phyloP scores from a whole-genome alignment of 2,888 invertebrate species.

The Amiota communis region DNA sequence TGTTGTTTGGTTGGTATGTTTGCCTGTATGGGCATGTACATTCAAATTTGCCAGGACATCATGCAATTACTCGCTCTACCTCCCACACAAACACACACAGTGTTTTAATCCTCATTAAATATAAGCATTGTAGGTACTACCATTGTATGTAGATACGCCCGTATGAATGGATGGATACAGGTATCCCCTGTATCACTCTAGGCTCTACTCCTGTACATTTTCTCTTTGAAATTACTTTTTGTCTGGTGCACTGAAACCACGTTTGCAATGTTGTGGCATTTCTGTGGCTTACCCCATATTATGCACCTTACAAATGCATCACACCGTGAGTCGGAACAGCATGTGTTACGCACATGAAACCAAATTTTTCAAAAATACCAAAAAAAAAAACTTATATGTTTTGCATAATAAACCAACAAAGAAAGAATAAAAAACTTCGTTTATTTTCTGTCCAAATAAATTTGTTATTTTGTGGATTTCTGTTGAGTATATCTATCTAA shows the following conservation, averaged over 20 bases:
- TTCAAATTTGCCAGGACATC: slow-evolving; percentile 11
- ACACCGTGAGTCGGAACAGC: neutral
- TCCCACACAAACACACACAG: neutral
- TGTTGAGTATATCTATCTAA: too few relatives aligned
- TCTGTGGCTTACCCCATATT: slow-evolving; percentile 51
- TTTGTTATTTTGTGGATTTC: too few relatives aligned
- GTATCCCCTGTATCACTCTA: neutral
- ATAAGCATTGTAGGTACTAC: neutral
- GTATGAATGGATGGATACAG: too few relatives aligned
- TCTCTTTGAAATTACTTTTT: slow-evolving; percentile 69
- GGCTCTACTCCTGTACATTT: slow-evolving; percentile 45
- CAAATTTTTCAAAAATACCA: neutral
- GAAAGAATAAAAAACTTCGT: too few relatives aligned
- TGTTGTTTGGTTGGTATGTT: slow-evolving; percentile 9
- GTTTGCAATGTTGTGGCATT: slow-evolving; percentile 55
- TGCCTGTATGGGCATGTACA: slow-evolving; percentile 37
- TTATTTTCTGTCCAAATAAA: too few relatives aligned
- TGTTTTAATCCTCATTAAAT: slow-evolving; percentile 19
- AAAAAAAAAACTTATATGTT: too few relatives aligned
- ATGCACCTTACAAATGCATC: slow-evolving; percentile 19
- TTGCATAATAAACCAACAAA: too few relatives aligned
- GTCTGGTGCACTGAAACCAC: slow-evolving; percentile 48
- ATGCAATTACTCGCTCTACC: slow-evolving; percentile 15
- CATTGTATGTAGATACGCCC: too few relatives aligned
- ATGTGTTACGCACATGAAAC: slow-evolving; percentile 12